Conservation (phyloP, 1,140 invertebrate species). For the Hylaeus anthracinus region DNA sequence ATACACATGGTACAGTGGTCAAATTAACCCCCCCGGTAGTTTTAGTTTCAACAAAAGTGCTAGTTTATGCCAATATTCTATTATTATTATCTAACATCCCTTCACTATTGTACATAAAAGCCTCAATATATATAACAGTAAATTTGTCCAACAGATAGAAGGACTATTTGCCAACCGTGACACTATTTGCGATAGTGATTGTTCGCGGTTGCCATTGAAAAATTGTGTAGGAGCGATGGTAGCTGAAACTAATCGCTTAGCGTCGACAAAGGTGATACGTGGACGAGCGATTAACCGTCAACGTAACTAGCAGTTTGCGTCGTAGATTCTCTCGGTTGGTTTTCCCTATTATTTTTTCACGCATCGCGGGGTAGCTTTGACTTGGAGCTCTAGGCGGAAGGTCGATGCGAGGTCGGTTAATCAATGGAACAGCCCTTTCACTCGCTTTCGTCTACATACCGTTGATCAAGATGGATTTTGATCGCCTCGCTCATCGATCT, state of each 20-base stretch:
- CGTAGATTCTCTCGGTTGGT: not conserved
- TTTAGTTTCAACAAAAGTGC: too few species aligned
- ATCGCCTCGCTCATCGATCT: not conserved
- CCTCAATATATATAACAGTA: too few species aligned
- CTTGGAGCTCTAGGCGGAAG: not conserved
- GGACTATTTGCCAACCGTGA: not conserved
- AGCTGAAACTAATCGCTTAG: not conserved
- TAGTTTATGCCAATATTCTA: too few species aligned
- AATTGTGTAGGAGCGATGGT: not conserved
- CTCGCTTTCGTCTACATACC: not conserved
- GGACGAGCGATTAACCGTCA: not conserved
- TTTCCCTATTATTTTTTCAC: conserved; percentile 22
- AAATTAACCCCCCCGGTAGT: too few species aligned
- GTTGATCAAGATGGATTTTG: conserved; percentile 9
- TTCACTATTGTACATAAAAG: too few species aligned
- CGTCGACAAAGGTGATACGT: not conserved
- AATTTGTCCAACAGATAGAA: too few species aligned
- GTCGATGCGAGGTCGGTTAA: conserved; percentile 10
- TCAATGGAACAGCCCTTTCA: conserved; percentile 22
- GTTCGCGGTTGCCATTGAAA: not conserved
- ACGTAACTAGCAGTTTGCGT: not conserved
- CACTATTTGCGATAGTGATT: not conserved
- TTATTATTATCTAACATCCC: too few species aligned
- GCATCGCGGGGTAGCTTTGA: not conserved
- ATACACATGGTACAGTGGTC: too few species aligned